Base-by-base conservation (phyloP, 2,797 vertebrate species). In the Corythornis leucogaster region DNA sequence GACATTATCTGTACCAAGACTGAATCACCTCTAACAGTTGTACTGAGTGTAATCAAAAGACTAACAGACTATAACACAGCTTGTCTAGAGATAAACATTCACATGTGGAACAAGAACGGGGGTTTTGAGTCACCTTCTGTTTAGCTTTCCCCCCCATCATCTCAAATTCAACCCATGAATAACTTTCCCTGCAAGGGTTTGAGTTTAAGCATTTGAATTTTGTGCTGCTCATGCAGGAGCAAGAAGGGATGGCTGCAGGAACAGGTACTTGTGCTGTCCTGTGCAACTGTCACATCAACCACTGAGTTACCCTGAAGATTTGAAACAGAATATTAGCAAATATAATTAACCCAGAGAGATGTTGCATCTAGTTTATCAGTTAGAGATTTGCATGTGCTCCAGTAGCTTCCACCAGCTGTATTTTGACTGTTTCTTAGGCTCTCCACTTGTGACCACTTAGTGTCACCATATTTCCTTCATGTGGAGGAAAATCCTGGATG, bases 11-110 rank as follows among this genome's bases (percentile, higher is more conserved):
- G 22, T 45, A 76, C 28, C 53, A 80, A 93, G 86, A 83, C 92
- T 96, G 94, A 97, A 96, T 96, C 94, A 95, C 96, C 92, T 97
- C 96, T 95, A 94, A 88, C 70, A 80, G 87, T 84, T 94, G 94
- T 91, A 93, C 86, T 93, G 93, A 96, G 93, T 55, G 55, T 62
- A 89, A 87, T 21, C 43, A 75, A 43, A 91, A 87, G 46, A 54
- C 24, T 20, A 63, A 58, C 75, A 87, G 81, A 85, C 64, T 57
- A 11, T 42, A 87, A 61, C 50, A 59, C 71, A 92, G 71, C 59
- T 84, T 86, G 53, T 22, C 86, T 26, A 20, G 79, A 26, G 73
- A 92, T 80, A 89, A 95, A 93, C 80, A 78, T 75, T 75, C 66
- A 54, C 64, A 71, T 80, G 58, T 54, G 58, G 68, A 89, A 57